Conservation (phyloP, 2,888 invertebrate genomes). For the Cryptosula pallasiana region DNA sequence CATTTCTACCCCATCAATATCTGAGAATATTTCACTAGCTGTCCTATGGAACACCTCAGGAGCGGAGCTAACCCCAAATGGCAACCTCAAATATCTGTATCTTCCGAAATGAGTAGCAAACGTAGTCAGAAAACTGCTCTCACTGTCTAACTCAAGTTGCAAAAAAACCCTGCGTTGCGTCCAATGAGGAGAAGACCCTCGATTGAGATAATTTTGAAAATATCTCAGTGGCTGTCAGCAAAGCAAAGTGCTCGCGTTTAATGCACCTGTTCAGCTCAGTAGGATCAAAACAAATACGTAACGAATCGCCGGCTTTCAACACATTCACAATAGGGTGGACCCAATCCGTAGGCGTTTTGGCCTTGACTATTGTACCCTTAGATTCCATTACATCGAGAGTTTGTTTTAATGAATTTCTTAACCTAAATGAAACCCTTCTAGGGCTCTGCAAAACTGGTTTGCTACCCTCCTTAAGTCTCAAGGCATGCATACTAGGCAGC, state of each 20-base stretch:
- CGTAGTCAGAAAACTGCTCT: too few species aligned
- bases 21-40: too few species aligned
- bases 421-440: not conserved
- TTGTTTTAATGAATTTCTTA: not conserved
- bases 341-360: not conserved
- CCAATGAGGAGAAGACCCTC: too few species aligned
- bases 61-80: too few species aligned
- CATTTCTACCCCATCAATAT: too few species aligned
- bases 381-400: not conserved
- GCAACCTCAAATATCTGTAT: too few species aligned
- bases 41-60: too few species aligned
- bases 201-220: too few species aligned
- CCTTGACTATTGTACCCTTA: not conserved
- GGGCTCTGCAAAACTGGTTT: not conserved
- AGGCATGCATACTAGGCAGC: not conserved
- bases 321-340: conserved; percentile 5
- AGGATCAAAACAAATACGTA: conserved; percentile 4
- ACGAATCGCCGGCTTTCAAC: not conserved
- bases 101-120: too few species aligned
- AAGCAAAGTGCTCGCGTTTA: conserved; percentile 3
- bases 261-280: conserved; percentile 8
- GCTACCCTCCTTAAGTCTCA: not conserved
- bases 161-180: too few species aligned
- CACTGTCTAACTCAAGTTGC: too few species aligned
- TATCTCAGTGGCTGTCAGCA: conserved; percentile 10